Percentiles rank a stretch among this genome's conserved stretches.
Conservation (phyloP, 2,888 invertebrate species). For the Sinopyrophorus schimmeli region DNA sequence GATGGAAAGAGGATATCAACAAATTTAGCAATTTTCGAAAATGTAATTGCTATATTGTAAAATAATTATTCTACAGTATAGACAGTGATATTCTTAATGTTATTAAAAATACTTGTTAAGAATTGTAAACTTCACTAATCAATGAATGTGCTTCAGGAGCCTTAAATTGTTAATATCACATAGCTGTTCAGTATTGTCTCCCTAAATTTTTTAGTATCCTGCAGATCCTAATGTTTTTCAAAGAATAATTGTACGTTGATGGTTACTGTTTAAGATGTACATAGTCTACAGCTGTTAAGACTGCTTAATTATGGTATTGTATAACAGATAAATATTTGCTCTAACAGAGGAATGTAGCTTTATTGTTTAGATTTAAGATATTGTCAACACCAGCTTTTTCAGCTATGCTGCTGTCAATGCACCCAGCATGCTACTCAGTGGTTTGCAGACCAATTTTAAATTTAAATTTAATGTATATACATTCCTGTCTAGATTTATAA, state of each 20-base stretch:
- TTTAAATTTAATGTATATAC: constrained; percentile 29
- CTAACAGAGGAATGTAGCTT: constrained; percentile 22
- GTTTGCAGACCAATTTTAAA: constrained; percentile 38
- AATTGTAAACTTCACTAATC: constrained; percentile 18
- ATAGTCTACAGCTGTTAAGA: constrained; percentile 45
- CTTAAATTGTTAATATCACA: constrained; percentile 19
- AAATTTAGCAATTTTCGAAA: too few species aligned
- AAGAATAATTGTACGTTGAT: constrained; percentile 21
- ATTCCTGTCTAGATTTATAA: constrained; percentile 29
- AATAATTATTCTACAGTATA: constrained; percentile 2
- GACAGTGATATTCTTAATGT: not conserved
- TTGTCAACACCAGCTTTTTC: constrained; percentile 40
- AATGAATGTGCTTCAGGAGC: constrained; percentile 25
- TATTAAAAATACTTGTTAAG: constrained; percentile 10
- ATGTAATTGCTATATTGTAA: constrained; percentile 10
- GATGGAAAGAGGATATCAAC: too few species aligned
- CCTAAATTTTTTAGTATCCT: constrained; percentile 13
- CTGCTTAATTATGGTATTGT: constrained; percentile 41
- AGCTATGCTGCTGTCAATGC: constrained; percentile 38
- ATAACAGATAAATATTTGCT: constrained; percentile 34
- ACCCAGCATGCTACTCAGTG: constrained; percentile 37
- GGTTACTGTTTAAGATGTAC: constrained; percentile 28
- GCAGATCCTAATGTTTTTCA: constrained; percentile 17
- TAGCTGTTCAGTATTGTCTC: constrained; percentile 12
- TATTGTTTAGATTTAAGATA: constrained; percentile 34